Base-by-base conservation (phyloP, 2,113 vertebrate genomes). In the Desmodus rotundus region DNA sequence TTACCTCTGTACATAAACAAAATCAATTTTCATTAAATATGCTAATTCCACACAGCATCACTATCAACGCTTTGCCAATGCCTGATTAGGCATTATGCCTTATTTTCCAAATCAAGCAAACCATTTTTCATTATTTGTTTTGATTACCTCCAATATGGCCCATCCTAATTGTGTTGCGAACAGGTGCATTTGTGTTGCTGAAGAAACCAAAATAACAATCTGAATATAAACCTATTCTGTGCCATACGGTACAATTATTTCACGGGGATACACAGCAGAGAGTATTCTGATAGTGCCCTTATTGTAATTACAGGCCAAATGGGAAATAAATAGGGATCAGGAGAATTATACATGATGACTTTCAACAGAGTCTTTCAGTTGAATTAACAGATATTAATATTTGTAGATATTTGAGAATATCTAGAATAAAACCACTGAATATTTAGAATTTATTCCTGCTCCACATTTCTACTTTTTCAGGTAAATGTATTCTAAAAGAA, bases 21-120 rank as follows among this genome's bases (percentile, higher is more conserved):
- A 98, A 99, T 98, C 96, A 97, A 97, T 98, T 98, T 98, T 98
- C 97, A 98, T 98, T 98, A 98, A 89, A 45, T 86, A 77, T 97
- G 97, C 85, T 98, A 97, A 98, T 97, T 83, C 86, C 76, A 96
- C 89, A 77, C 91, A 94, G n/a, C 26, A 97, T 93, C 91, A 85
- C 68, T 97, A 96, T 91, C 96, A 96, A 94, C 73, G 65, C 73
- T 93, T 95, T 67, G 17, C 33, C 89, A 96, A 68, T 89, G 91
- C 93, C 83, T 47, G 58, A 96, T 67, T 95, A 97, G 73, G 2
- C 24, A 97, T 58, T 90, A 85, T 95, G 84, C 78, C 86, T 96
- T 97, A 95, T 94, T 95, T 41, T 76, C 81, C 45, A 92, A 92
- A 54, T 97, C 74, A 98, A 94, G 56, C 28, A 86, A 92, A 36